phyloP scores from a whole-genome alignment of 2,888 invertebrate species.

The Phalera bucephala region DNA sequence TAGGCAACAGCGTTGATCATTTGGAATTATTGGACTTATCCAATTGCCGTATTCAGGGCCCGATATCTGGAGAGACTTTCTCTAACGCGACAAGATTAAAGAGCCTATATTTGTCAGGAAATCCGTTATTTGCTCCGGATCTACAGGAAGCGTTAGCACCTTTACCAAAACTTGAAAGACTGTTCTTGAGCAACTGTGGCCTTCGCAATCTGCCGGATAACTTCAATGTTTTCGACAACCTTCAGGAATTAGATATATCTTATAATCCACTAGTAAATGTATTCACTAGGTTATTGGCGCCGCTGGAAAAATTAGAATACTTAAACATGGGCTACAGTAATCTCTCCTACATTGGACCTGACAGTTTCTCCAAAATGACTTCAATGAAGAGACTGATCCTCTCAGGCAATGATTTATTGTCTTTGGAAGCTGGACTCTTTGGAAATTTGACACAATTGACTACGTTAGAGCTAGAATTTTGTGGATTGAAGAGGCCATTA shows the following conservation, averaged over 20 bases:
- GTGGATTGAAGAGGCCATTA: slow-evolving; percentile 85
- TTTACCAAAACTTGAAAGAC: slow-evolving; percentile 84
- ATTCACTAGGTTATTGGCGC: slow-evolving; percentile 85
- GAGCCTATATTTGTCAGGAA: slow-evolving; percentile 86
- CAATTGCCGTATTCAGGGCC: slow-evolving; percentile 86
- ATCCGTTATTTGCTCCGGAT: slow-evolving; percentile 86
- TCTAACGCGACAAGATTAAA: slow-evolving; percentile 86
- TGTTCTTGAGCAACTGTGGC: slow-evolving; percentile 87
- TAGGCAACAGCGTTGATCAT: slow-evolving; percentile 85
- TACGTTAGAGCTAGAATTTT: slow-evolving; percentile 86
- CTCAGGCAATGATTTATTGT: slow-evolving; percentile 86
- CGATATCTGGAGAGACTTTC: slow-evolving; percentile 87
- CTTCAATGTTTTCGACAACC: slow-evolving; percentile 85
- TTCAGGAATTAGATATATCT: slow-evolving; percentile 87
- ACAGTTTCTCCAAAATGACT: slow-evolving; percentile 87
- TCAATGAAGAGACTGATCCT: slow-evolving; percentile 85
- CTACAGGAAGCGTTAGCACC: slow-evolving; percentile 86
- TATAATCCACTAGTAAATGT: slow-evolving; percentile 87
- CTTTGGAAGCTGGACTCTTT: slow-evolving; percentile 86
- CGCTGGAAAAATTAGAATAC: slow-evolving; percentile 85
- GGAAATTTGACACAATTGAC: slow-evolving; percentile 86
- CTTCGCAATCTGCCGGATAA: slow-evolving; percentile 85
- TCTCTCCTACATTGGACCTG: slow-evolving; percentile 84
- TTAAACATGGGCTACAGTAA: slow-evolving; percentile 89
- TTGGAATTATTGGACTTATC: slow-evolving; percentile 86